Conservation (phyloP, 2,113 vertebrate genomes). For the Muntiacus muntjak region DNA sequence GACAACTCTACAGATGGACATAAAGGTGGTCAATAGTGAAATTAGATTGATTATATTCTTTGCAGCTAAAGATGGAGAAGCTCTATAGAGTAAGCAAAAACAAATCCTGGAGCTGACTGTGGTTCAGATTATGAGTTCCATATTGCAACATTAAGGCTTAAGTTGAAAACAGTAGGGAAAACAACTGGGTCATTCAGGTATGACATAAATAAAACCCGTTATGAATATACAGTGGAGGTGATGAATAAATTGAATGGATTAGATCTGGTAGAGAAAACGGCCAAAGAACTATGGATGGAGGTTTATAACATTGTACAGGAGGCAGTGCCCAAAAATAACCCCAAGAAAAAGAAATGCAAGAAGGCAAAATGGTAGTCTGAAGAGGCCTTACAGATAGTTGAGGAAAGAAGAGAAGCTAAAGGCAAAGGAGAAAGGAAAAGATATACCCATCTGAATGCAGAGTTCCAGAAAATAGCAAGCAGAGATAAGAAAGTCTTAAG, state of each 20-base stretch:
- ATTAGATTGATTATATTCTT: neutral
- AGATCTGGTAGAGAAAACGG: neutral
- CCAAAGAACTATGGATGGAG: neutral
- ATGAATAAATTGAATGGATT: neutral
- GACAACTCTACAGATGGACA: neutral
- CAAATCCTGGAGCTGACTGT: neutral
- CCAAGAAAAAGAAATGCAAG: neutral
- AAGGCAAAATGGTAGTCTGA: neutral
- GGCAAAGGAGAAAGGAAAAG: neutral
- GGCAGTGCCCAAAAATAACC: neutral
- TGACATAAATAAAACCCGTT: neutral
- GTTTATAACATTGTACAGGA: neutral
- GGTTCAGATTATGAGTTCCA: neutral
- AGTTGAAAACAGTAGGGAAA: neutral
- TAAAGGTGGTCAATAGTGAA: neutral
- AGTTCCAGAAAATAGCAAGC: neutral
- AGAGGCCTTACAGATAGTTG: neutral
- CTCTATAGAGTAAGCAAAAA: neutral
- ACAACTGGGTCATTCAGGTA: neutral
- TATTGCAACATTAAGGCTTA: neutral
- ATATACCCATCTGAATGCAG: neutral
- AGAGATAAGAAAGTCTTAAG: neutral
- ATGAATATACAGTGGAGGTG: neutral
- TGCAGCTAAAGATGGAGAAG: neutral
- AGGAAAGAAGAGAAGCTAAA: neutral